Evolutionary conservation across 1,140 invertebrate species (phyloP), one percentile per base, ranked within the genome.

Genomic region (Drosophila punjabiensis): DNA sequence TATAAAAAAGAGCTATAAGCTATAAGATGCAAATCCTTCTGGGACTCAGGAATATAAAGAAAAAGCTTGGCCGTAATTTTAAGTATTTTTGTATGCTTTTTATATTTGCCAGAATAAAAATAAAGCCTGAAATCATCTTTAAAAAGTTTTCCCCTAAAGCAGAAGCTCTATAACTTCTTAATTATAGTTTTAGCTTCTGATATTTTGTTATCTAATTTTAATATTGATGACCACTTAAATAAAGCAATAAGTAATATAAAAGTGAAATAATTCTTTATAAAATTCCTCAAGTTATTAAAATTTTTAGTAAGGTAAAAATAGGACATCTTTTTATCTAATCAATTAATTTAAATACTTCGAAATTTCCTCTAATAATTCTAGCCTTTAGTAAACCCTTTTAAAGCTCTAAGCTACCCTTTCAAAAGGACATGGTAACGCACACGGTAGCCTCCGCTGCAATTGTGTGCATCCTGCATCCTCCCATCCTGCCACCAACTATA

Each of bases 381-480:
- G 52, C 11, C 28, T 28, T 7, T 0, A 30, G 14, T 14, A 55
- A 37, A 24, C 18, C 9, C 18, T 1, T 1, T 16, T 0, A 16
- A 20, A 6, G 0, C 18, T 39, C 3, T 1, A 1, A 58, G 33
- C n/a, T 6, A 64, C 28, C 33, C 33, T 24, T 39, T 10, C 28
- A 13, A 9, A 14, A 55, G 64, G 28, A 43, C 24, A 39, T 39
- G 9, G 14, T 24, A 10, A 47, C 33, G 64, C 62, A 66, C 30
- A 37, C 16, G 6, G 33, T 63, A 47, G 37, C 20, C 67, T 35
- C 37, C 39, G 30, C 16, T 43, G 67, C 63, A 63, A 55, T 48
- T 47, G 45, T 45, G 47, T 48, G 39, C 32, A 24, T 35, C 53
- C 48, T 58, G 43, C 61, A 64, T 63, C 56, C 64, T 68, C 47